A percentile compares a stretch with the other conserved stretches of the same genome.
Conservation (phyloP, 92 coral and sea anemone genomes). For the Phenganax subtilis region DNA sequence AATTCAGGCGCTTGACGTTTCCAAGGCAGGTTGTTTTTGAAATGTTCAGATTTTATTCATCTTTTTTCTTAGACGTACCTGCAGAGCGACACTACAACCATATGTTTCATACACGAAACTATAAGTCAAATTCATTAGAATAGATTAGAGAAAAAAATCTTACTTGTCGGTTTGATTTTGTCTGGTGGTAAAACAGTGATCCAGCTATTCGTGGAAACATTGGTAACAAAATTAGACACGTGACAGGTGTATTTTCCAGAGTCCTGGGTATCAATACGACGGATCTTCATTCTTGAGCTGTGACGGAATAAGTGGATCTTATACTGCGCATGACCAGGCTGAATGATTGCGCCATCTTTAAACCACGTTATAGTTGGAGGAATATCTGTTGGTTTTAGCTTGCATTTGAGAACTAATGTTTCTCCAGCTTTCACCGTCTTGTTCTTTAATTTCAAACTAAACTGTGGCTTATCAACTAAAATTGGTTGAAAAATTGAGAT, state of each 20-base stretch:
- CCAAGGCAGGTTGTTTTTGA: too few species aligned
- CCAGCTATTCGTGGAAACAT: slow-evolving; percentile 43
- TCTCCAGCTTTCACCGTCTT: slow-evolving; percentile 70
- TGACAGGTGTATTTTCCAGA: slow-evolving; percentile 74
- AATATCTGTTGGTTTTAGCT: slow-evolving; percentile 60
- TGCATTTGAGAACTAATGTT: slow-evolving; percentile 73
- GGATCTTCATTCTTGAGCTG: slow-evolving; percentile 68
- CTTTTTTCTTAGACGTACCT: too few species aligned
- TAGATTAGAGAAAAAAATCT: neutral
- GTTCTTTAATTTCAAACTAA: slow-evolving; percentile 52
- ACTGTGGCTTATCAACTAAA: slow-evolving; percentile 44
- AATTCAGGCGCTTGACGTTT: slow-evolving; percentile 5
- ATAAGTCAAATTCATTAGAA: too few species aligned
- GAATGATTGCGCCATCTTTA: slow-evolving; percentile 65
- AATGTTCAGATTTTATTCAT: too few species aligned
- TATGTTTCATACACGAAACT: too few species aligned
- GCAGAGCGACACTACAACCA: too few species aligned
- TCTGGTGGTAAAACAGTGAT: slow-evolving; percentile 25
- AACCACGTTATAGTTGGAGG: slow-evolving; percentile 73
- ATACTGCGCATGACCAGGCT: slow-evolving; percentile 49
- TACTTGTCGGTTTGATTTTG: neutral
- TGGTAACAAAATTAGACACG: slow-evolving; percentile 27
- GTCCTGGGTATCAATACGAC: slow-evolving; percentile 57
- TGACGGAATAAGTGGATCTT: slow-evolving; percentile 32
- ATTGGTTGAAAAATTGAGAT: neutral